Base-by-base conservation (phyloP, 2,797 vertebrate genomes). In the Artibeus lituratus region DNA sequence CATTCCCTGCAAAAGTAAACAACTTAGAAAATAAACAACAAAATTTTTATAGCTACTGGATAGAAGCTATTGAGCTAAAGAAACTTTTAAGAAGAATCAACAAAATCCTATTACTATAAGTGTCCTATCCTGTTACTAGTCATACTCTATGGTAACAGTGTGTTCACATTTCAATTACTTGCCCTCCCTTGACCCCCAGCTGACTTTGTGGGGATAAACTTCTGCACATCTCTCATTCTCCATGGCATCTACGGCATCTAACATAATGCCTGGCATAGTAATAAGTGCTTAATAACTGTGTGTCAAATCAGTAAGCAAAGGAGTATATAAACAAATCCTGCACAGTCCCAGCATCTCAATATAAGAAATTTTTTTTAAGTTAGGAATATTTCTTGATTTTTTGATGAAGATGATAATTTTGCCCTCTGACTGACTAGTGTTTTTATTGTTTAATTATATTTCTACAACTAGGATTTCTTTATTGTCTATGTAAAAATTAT, bases 251-350 rank as follows among this genome's bases (percentile, higher is more conserved):
- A 29, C 11, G 55, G 9, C 73, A 37, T 84, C 62, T 95, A 70
- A 74, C 22, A 78, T 39, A 93, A 81, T 69, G 3, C 22, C 22
- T 88, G 73, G 10, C 11, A 73, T 19, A n/a, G 85, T 82, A 87
- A 29, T 65, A 88, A 86, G 29, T 19, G 32, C 42, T 77, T 3
- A 24, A 12, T 69, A 83, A 51, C 62, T 67, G 81, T 39, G 92
- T 94, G 22, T 39, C 53, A 90, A 87, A 87, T 90, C 82, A 87
- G 80, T 53, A 76, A 90, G 62, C 47, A 84, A 62, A 74, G 15
- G 24, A 76, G 7, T 72, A 39, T 29, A 65, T 53, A 22, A 93
- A 80, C 10, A 95, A 91, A 83, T 82, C 26, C 12, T 51, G 26
- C 15, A 59, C 3, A 85, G 21, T 69, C n/a, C 53, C 62, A 93